Percentiles rank a stretch among this genome's conserved stretches.
phyloP scores from a whole-genome alignment of 2,888 invertebrate species.

The Hydroisotoma schaefferi region DNA sequence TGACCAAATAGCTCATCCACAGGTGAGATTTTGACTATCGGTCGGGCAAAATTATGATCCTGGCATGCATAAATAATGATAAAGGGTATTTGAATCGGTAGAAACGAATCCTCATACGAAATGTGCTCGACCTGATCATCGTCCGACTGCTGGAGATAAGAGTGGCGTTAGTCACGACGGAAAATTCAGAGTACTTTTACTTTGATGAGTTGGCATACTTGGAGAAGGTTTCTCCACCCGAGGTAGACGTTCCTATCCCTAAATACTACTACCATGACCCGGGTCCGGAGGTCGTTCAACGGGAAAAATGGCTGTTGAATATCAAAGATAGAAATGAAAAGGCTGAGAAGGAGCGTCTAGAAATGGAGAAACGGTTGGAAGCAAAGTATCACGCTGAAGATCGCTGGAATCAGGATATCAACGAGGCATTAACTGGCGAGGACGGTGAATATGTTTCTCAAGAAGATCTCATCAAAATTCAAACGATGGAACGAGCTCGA shows the following conservation, averaged over 20 bases:
- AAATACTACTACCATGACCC: conserved; percentile 58
- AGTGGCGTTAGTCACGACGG: conserved; percentile 79
- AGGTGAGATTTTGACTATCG: too few species aligned
- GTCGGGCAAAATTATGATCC: too few species aligned
- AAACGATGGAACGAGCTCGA: conserved; percentile 79
- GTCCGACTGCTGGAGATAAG: conserved; percentile 84
- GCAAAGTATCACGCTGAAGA: conserved; percentile 6
- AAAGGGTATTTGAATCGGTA: too few species aligned
- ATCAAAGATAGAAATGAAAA: conserved; percentile 60
- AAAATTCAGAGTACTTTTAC: conserved; percentile 80
- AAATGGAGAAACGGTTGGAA: neutral
- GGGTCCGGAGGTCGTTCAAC: conserved; percentile 30
- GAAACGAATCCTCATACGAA: conserved; percentile 74
- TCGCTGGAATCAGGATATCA: too few species aligned
- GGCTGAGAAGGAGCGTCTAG: conserved; percentile 22
- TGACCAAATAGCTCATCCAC: conserved; percentile 89
- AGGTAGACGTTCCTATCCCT: conserved; percentile 69
- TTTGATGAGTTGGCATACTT: conserved; percentile 74
- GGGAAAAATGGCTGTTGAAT: conserved; percentile 56
- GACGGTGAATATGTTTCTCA: conserved; percentile 33
- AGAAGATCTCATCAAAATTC: conserved; percentile 60
- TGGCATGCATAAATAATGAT: too few species aligned
- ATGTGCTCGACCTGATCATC: conserved; percentile 69
- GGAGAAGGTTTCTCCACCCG: conserved; percentile 71
- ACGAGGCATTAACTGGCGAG: conserved; percentile 12